phyloP scores from a whole-genome alignment of 2,113 vertebrate genomes.

The Perca flavescens region DNA sequence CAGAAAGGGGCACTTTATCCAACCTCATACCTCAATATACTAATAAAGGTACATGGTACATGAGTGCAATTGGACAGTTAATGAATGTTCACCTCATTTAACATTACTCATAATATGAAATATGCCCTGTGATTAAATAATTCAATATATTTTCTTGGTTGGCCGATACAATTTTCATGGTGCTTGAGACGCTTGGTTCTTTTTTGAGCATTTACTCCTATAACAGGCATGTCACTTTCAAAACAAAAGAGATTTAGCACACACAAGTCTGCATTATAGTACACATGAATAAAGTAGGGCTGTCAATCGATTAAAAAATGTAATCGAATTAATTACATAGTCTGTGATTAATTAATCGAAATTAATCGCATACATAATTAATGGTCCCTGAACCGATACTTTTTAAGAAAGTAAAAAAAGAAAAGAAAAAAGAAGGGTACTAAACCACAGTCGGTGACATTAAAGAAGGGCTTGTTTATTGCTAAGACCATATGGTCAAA shows the following conservation, averaged over 20 bases:
- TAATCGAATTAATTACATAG: too few relatives aligned
- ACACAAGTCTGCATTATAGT: not conserved
- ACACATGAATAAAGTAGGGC: not conserved
- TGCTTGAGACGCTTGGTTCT: not conserved
- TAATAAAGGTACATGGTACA: not conserved
- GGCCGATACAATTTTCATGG: not conserved
- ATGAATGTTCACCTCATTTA: not conserved
- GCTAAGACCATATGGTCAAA: too few relatives aligned
- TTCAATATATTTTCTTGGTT: not conserved
- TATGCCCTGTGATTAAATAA: not conserved
- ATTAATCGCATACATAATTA: too few relatives aligned
- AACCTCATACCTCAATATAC: not conserved
- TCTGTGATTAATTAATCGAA: too few relatives aligned
- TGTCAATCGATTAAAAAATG: too few relatives aligned
- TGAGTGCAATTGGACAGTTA: not conserved
- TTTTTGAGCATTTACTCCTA: not conserved
- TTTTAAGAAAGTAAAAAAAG: too few relatives aligned
- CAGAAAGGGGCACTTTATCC: slow-evolving; percentile 20
- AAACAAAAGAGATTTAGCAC: not conserved
- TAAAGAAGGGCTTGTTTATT: too few relatives aligned
- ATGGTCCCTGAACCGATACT: too few relatives aligned
- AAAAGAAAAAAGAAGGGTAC: too few relatives aligned
- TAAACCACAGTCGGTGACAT: too few relatives aligned
- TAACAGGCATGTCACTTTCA: not conserved
- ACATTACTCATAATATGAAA: not conserved